Evolutionary conservation across 2,888 invertebrate species (phyloP).

Genomic region (Ormyrus pomaceus): DNA sequence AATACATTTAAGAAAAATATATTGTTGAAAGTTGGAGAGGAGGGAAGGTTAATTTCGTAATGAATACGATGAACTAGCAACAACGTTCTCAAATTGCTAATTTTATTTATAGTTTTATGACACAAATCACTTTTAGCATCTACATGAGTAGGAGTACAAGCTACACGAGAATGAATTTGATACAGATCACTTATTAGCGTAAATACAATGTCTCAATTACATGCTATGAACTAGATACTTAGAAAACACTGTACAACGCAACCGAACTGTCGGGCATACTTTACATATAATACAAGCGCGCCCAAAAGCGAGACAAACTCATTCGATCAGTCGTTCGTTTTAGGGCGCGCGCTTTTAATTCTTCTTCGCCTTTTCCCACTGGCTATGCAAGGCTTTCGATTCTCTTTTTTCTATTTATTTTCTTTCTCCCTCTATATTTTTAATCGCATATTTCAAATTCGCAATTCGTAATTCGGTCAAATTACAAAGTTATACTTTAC

Average conservation of each 20-base stretch:
- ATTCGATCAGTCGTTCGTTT: constrained; percentile 54
- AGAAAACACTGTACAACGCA: constrained; percentile 76
- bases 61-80: constrained; percentile 32
- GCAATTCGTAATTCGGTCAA: constrained; percentile 36
- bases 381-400: constrained; percentile 55
- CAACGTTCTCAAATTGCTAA: constrained; percentile 74
- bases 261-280: constrained; percentile 74
- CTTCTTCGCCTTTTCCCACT: constrained; percentile 57
- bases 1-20: background rate
- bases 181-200: constrained; percentile 76
- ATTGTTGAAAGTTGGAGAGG: background rate
- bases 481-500: constrained; percentile 47
- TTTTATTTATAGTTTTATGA: constrained; percentile 75
- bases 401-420: constrained; percentile 34
- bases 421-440: background rate
- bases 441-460: constrained; percentile 10
- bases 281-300: constrained; percentile 75
- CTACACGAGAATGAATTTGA: constrained; percentile 76
- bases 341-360: constrained; percentile 53
- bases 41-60: constrained; percentile 25
- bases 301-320: constrained; percentile 59
- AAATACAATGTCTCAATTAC: constrained; percentile 75
- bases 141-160: constrained; percentile 75
- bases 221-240: constrained; percentile 76
- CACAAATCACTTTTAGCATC: constrained; percentile 76